These are phyloP conservation scores for Cryptocephalus moraei DNA, from an alignment of 2,888 invertebrate species.

Conservation along the genomic window DNA sequence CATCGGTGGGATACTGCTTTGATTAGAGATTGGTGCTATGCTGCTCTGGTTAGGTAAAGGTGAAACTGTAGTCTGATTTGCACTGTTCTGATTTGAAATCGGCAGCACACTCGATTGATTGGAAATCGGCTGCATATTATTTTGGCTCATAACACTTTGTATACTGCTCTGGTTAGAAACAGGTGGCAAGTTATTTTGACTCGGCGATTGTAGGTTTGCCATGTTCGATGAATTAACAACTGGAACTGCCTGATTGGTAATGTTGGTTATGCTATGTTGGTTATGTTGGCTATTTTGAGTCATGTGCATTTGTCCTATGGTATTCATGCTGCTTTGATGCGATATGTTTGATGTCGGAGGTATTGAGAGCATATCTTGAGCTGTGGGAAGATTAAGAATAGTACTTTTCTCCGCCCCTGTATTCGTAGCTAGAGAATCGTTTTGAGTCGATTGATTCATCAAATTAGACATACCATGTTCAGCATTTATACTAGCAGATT, in stretches of 20 bases:
- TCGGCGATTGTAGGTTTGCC: neutral
- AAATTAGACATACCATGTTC: neutral
- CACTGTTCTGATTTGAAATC: neutral
- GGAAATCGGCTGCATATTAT: too few species aligned
- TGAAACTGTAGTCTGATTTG: neutral
- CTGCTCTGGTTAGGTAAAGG: neutral
- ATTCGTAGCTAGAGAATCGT: constrained; percentile 1
- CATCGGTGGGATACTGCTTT: constrained; percentile 5
- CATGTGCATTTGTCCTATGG: neutral
- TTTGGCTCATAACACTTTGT: neutral
- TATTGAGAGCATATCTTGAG: constrained; percentile 1
- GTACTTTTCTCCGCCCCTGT: neutral
- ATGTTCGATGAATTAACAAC: neutral
- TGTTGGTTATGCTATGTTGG: constrained; percentile 4
- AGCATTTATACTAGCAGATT: neutral
- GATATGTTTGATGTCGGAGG: neutral
- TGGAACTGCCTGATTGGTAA: constrained; percentile 9
- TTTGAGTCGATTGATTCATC: constrained; percentile 3
- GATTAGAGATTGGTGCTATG: neutral
- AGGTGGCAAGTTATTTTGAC: constrained; percentile 1
- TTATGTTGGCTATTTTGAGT: constrained; percentile 1
- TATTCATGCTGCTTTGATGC: constrained; percentile 2
- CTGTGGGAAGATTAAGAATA: neutral
- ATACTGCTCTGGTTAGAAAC: constrained; percentile 1
- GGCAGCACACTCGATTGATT: too few species aligned